phyloP scores from a whole-genome alignment of 2,113 vertebrate species.

The Microcebus griseorufus region DNA sequence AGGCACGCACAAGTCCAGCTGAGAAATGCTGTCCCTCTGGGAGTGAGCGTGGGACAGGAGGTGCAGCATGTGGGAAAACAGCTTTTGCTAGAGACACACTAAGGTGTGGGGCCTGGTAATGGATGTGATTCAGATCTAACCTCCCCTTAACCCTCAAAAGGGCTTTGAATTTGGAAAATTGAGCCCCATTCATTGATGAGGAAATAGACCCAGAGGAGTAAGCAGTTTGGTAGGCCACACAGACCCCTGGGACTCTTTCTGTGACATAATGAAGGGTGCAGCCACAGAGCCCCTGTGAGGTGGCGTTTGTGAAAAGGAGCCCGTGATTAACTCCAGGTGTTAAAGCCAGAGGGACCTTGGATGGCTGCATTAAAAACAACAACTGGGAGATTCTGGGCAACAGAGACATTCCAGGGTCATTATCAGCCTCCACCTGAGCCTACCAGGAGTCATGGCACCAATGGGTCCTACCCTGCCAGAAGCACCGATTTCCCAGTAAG shows the following conservation, averaged over 20 bases:
- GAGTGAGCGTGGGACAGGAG: neutral
- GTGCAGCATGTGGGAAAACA: rapidly evolving
- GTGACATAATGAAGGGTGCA: neutral
- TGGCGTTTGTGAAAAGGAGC: neutral
- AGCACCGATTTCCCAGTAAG: neutral
- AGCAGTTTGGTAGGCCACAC: neutral
- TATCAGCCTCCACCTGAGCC: neutral
- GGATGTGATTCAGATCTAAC: neutral
- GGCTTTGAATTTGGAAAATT: neutral
- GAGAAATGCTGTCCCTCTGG: neutral
- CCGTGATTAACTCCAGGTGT: neutral
- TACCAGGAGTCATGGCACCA: neutral
- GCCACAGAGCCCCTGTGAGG: neutral
- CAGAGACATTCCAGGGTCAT: neutral
- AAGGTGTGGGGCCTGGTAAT: too few relatives aligned
- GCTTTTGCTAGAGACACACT: neutral
- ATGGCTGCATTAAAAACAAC: neutral
- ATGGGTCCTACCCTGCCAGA: neutral
- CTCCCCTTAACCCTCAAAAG: neutral
- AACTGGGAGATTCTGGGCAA: neutral
- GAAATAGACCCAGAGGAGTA: neutral
- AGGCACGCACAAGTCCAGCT: neutral
- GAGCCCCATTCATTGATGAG: neutral
- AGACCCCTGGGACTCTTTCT: neutral
- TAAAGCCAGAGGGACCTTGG: neutral